phyloP scores from a whole-genome alignment of 2,888 invertebrate species.

The Drosophila cognata region DNA sequence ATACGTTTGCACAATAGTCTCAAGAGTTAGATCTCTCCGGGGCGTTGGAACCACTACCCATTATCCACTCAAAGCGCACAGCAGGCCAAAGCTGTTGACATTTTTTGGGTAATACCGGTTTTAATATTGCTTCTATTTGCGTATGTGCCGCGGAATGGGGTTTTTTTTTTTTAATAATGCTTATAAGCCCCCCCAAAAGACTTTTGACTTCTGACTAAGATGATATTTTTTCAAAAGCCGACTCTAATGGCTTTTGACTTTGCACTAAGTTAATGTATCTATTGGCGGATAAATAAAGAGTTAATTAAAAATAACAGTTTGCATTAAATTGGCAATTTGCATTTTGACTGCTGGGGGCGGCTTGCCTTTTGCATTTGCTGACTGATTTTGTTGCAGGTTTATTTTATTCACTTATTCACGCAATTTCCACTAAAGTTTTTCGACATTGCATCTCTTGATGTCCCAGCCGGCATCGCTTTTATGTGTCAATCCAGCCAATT shows the following conservation, averaged over 20 bases:
- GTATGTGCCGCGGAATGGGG: not conserved
- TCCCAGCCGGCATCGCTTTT: slow-evolving; percentile 23
- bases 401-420: slow-evolving; percentile 45
- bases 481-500: slow-evolving; percentile 5
- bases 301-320: slow-evolving; percentile 71
- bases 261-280: slow-evolving; percentile 38
- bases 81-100: slow-evolving; percentile 44
- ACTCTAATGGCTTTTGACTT: slow-evolving; percentile 10
- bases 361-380: slow-evolving; percentile 25
- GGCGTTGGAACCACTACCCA: slow-evolving; percentile 24
- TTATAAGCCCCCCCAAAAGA: slow-evolving; percentile 28
- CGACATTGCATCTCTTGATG: slow-evolving; percentile 52
- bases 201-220: not conserved
- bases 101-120: slow-evolving; percentile 44
- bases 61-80: slow-evolving; percentile 24
- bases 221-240: not conserved
- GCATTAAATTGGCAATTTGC: slow-evolving; percentile 68
- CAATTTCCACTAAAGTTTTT: slow-evolving; percentile 72
- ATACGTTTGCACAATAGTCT: slow-evolving; percentile 29
- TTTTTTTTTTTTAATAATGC: slow-evolving; percentile 42
- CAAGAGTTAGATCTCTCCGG: slow-evolving; percentile 5
- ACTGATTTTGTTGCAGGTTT: not conserved
- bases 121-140: slow-evolving; percentile 13
- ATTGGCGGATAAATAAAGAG: slow-evolving; percentile 66
- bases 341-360: not conserved